Base-by-base conservation (phyloP, 2,113 vertebrate genomes). In the Leptodactylus fuscus region DNA sequence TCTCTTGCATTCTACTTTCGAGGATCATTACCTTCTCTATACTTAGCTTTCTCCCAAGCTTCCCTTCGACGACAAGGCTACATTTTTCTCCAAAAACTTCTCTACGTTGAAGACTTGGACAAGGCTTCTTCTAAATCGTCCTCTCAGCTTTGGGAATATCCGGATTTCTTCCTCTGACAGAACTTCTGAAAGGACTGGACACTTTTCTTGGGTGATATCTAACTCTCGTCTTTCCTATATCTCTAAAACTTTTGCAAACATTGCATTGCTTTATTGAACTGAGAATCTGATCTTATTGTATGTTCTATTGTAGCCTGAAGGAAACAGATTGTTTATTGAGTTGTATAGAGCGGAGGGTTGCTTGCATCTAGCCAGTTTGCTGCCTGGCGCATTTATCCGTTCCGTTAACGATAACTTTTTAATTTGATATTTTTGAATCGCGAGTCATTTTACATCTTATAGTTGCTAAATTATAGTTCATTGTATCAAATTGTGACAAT, bases 191-290 rank as follows among this genome's bases (percentile, higher is more conserved):
- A 74, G 71, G 53, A 83, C 53, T 62, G 70, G 82, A 75, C 82
- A 36, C 18, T 36, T 70, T 70, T 12, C 38, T 58, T 80, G 49
- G 77, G 84, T 86, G 84, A 86, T 86, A 78, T 86, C 75, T 34
- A 70, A 70, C 49, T 73, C 34, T 24, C 46, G 22, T 24, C 36
- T 80, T 58, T 85, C 18, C 46, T 44, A 38, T 41, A 27, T 11
- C n/a, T 77, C 8, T 53, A 60, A 13, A 74, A 58, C 34, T 82
- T 81, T 69, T 34, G 20, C 2, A 34, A 38, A 69, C 9, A 48
- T 51, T 51, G 46, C 62, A 48, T 29, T 69, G 51, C 53, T 48
- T 82, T 53, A 4, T 48, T 73, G 5, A 29, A 38, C 9, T 22
- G 49, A 20, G 29, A 15, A 29, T 15, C 65, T 53, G 13, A 20